These are phyloP conservation scores for Calycopis cecrops DNA, from an alignment of 1,140 invertebrate species.

Conservation along the genomic window DNA sequence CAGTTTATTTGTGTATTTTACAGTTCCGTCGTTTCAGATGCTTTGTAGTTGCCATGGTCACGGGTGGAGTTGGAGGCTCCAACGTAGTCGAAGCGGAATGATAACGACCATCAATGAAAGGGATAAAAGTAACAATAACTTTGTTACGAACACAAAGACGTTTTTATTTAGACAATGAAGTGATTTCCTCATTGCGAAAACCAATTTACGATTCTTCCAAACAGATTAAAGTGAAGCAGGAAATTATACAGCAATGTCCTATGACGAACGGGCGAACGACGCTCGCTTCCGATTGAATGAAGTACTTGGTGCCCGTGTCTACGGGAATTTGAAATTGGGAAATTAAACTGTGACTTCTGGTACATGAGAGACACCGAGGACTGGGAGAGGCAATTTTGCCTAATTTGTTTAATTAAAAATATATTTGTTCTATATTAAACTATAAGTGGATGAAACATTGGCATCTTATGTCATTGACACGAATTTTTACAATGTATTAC, in stretches of 20 bases:
- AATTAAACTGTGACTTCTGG: slow-evolving; percentile 54
- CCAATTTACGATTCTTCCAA: slow-evolving; percentile 34
- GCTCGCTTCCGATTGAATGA: slow-evolving; percentile 66
- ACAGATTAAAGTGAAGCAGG: slow-evolving; percentile 62
- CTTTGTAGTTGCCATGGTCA: no score
- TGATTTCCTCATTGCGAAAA: slow-evolving; percentile 8
- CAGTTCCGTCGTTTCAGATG: no score
- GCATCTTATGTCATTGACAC: no score
- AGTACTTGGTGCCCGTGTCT: slow-evolving; percentile 48
- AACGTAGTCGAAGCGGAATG: no score
- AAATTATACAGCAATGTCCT: slow-evolving; percentile 57
- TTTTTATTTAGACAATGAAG: slow-evolving; percentile 3
- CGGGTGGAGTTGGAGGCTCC: no score
- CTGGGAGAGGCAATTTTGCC: neutral
- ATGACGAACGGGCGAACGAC: slow-evolving; percentile 49
- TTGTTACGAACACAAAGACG: neutral
- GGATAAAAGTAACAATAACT: no score
- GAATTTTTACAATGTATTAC: no score
- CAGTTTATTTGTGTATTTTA: no score
- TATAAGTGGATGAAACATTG: no score
- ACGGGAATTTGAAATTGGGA: slow-evolving; percentile 61
- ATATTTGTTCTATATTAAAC: no score
- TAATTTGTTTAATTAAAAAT: slow-evolving; percentile 6
- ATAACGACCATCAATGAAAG: no score
- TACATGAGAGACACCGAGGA: slow-evolving; percentile 47